A percentile compares a stretch with the other conserved stretches of the same genome.
These are phyloP conservation scores for Procapra przewalskii DNA, from an alignment of 2,113 vertebrate species.

Conservation along the genomic window DNA sequence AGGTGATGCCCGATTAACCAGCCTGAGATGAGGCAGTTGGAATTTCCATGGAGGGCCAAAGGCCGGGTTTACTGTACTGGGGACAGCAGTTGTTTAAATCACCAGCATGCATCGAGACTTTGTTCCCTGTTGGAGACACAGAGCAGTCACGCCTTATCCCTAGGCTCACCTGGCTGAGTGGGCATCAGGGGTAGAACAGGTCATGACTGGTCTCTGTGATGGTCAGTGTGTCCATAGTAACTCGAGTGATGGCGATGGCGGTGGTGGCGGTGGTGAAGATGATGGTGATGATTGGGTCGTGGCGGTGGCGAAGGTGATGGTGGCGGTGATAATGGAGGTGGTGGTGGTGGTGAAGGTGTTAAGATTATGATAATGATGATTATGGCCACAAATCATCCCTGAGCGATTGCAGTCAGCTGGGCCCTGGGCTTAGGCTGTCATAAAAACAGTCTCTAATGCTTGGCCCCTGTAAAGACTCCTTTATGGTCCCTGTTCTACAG, in stretches of 20 bases:
- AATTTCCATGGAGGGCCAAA: neutral
- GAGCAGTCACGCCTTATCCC: neutral
- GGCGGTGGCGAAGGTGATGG: rapidly evolving
- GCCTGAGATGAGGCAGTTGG: neutral
- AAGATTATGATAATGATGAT: neutral
- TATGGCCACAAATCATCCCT: neutral
- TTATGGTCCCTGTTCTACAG: rapidly evolving
- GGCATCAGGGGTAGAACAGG: neutral
- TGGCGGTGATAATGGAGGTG: rapidly evolving
- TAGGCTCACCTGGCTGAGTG: neutral
- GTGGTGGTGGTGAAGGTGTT: neutral
- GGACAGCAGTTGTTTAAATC: too few species aligned
- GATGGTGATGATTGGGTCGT: rapidly evolving
- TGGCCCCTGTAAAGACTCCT: neutral
- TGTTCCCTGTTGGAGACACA: neutral
- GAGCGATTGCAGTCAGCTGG: neutral
- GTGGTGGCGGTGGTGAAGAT: rapidly evolving
- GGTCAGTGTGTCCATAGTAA: neutral
- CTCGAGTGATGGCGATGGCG: neutral
- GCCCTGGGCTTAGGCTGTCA: neutral
- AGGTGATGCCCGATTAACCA: rapidly evolving
- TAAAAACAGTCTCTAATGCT: neutral
- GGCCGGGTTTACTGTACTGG: neutral
- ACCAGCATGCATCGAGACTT: neutral
- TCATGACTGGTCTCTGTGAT: neutral